phyloP scores from a whole-genome alignment of 2,797 vertebrate genomes.

The Rhyacichthys aspro region DNA sequence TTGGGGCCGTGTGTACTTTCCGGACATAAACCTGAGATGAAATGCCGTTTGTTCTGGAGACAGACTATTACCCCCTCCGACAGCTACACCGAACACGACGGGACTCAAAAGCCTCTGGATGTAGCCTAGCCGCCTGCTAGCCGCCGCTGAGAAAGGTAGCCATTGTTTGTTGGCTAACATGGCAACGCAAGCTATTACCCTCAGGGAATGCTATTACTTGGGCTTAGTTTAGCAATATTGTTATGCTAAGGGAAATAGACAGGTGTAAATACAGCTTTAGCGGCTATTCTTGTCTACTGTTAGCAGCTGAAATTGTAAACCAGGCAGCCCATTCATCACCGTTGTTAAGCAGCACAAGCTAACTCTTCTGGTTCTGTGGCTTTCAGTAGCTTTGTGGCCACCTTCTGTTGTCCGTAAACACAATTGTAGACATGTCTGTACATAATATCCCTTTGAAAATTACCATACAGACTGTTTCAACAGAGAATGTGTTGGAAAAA shows the following conservation, averaged over 20 bases:
- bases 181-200: constrained; percentile 68
- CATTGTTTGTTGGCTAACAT: constrained; percentile 78
- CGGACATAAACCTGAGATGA: constrained; percentile 27
- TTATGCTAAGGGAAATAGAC: neutral
- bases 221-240: constrained; percentile 11
- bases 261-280: neutral
- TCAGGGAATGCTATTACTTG: constrained; percentile 32
- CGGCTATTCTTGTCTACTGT: constrained; percentile 7
- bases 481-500: constrained; percentile 3
- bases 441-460: neutral
- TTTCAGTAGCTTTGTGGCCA: neutral
- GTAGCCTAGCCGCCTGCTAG: constrained; percentile 66
- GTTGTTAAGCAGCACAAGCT: constrained; percentile 47
- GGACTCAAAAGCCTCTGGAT: constrained; percentile 37
- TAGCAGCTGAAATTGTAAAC: constrained; percentile 19
- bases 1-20: constrained; percentile 5
- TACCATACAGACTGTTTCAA: neutral
- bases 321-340: constrained; percentile 48
- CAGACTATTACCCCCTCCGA: constrained; percentile 9
- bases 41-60: constrained; percentile 16
- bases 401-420: neutral
- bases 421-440: neutral
- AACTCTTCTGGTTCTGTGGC: constrained; percentile 15
- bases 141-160: constrained; percentile 59
- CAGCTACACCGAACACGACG: constrained; percentile 20